Evolutionary conservation across 2,113 vertebrate genomes (phyloP).

Genomic region (Rallus limicola): DNA sequence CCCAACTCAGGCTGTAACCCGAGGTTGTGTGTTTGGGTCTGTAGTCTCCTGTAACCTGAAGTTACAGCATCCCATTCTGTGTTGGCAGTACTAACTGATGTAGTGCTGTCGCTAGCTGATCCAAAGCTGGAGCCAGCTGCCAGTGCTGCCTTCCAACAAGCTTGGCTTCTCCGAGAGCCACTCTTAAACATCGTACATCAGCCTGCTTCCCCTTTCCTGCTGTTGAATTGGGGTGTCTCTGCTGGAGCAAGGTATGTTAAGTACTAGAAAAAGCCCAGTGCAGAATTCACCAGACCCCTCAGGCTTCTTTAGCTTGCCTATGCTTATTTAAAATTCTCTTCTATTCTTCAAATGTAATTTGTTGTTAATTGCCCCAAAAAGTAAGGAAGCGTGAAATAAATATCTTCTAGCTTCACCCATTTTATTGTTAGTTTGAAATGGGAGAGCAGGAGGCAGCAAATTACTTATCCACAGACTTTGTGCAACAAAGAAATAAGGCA

Average conservation of each 20-base stretch:
- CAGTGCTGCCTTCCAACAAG: neutral
- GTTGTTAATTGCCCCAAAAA: neutral
- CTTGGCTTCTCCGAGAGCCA: neutral
- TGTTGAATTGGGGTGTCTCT: neutral
- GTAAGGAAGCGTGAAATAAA: neutral
- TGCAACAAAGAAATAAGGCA: neutral
- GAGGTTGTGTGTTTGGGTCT: neutral
- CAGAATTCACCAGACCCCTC: neutral
- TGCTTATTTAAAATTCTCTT: neutral
- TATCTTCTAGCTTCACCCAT: neutral
- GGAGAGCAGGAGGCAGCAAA: neutral
- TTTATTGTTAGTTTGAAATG: neutral
- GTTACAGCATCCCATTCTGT: neutral
- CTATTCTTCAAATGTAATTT: neutral
- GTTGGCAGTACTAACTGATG: neutral
- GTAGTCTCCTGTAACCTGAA: neutral
- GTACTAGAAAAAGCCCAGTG: neutral
- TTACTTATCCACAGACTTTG: neutral
- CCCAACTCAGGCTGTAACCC: neutral
- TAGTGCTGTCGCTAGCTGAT: neutral
- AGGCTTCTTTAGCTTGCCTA: neutral
- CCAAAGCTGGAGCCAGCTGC: neutral
- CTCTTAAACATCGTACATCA: accelerated
- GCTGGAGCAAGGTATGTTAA: neutral
- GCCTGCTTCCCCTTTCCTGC: neutral